These are phyloP conservation scores for Rhaphigaster nebulosa DNA, from an alignment of 2,888 invertebrate genomes.

Conservation along the genomic window DNA sequence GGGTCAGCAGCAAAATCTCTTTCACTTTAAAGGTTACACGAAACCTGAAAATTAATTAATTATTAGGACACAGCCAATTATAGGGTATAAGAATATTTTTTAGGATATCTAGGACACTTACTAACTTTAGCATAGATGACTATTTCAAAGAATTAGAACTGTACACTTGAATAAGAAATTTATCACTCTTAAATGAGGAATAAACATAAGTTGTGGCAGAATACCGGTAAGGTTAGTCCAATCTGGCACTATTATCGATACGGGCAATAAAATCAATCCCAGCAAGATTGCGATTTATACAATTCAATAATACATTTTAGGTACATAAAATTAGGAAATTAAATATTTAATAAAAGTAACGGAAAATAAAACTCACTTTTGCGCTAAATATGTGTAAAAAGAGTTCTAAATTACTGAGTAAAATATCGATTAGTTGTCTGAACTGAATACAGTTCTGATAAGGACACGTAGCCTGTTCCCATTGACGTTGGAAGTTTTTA, in stretches of 20 bases:
- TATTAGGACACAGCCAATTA: background rate
- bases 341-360: background rate
- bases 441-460: background rate
- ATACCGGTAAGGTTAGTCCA: constrained; percentile 2
- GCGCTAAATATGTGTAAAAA: background rate
- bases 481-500: constrained; percentile 17
- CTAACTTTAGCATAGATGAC: background rate
- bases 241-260: background rate
- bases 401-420: background rate
- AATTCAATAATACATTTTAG: background rate
- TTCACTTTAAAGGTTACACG: background rate
- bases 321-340: background rate
- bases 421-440: background rate
- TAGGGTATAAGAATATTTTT: background rate
- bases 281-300: background rate
- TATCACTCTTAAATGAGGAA: background rate
- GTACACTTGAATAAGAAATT: background rate
- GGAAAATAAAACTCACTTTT: background rate
- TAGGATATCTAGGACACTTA: background rate
- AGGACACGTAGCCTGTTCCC: background rate
- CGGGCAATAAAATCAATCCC: background rate
- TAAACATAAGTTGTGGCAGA: constrained; percentile 26
- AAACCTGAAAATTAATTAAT: background rate
- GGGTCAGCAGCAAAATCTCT: background rate
- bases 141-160: background rate